These are phyloP conservation scores for Hirtodrosophila trivittata DNA, from an alignment of 2,888 invertebrate species.

Conservation along the genomic window DNA sequence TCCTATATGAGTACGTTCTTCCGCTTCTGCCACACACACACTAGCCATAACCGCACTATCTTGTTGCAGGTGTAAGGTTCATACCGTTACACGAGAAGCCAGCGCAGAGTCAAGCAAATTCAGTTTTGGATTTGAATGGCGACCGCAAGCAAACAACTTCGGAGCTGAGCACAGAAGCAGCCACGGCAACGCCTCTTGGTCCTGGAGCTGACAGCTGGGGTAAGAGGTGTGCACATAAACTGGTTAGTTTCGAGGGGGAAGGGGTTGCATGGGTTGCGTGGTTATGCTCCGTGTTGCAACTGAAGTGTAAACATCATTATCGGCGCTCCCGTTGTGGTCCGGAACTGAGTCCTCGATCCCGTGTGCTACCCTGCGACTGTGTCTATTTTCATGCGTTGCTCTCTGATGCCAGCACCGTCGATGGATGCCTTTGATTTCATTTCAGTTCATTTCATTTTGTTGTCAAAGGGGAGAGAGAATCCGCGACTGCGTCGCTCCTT, in stretches of 20 bases:
- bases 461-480: slow-evolving; percentile 46
- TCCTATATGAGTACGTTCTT: slow-evolving; percentile 7
- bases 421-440: slow-evolving; percentile 79
- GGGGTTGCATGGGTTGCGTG: slow-evolving; percentile 3
- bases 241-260: slow-evolving; percentile 22
- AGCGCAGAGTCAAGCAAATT: slow-evolving; percentile 36
- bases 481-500: slow-evolving; percentile 53
- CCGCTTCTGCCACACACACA: slow-evolving; percentile 21
- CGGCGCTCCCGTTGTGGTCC: slow-evolving; percentile 28
- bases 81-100: slow-evolving; percentile 15
- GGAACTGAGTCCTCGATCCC: slow-evolving; percentile 35
- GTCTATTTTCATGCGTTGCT: slow-evolving; percentile 64
- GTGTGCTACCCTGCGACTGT: slow-evolving; percentile 27
- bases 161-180: slow-evolving; percentile 29
- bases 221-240: slow-evolving; percentile 29
- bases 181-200: not conserved
- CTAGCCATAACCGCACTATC: slow-evolving; percentile 48
- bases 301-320: slow-evolving; percentile 76
- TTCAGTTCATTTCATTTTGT: slow-evolving; percentile 79
- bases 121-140: slow-evolving; percentile 42
- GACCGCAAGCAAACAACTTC: slow-evolving; percentile 23
- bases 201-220: not conserved
- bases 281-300: slow-evolving; percentile 60
- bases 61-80: slow-evolving; percentile 27
- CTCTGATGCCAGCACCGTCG: slow-evolving; percentile 57